phyloP scores from a whole-genome alignment of 2,113 vertebrate genomes.

The Bubo bubo region DNA sequence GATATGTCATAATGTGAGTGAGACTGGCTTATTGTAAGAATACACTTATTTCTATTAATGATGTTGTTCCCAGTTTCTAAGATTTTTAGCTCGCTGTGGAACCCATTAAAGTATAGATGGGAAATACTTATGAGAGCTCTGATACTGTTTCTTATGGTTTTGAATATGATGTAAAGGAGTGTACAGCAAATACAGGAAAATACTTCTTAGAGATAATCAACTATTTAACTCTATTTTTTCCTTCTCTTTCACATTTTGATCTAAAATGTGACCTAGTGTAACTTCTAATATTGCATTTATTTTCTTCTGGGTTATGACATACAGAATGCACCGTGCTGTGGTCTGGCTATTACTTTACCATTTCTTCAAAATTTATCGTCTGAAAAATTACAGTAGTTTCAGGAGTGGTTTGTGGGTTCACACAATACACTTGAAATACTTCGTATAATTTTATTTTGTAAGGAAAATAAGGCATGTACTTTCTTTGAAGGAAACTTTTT shows the following conservation, averaged over 20 bases:
- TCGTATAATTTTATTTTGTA: conserved; percentile 49
- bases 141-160: not conserved
- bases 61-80: not conserved
- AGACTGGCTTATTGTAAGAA: not conserved
- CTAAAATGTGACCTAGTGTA: not conserved
- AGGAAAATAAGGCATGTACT: conserved; percentile 33
- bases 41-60: not conserved
- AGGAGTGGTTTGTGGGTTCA: conserved; percentile 60
- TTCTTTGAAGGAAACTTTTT: conserved; percentile 44
- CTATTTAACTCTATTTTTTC: too few relatives aligned
- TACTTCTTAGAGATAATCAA: not conserved
- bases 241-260: not conserved
- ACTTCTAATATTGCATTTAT: not conserved
- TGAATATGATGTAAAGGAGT: not conserved
- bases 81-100: not conserved
- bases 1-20: not conserved
- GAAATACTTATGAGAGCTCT: not conserved
- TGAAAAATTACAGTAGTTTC: conserved; percentile 60
- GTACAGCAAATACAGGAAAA: not conserved
- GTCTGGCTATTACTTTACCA: conserved; percentile 1
- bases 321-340: conserved; percentile 22
- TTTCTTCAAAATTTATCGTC: conserved; percentile 62
- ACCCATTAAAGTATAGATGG: not conserved
- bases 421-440: conserved; percentile 34
- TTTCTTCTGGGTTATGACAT: not conserved